Conservation (phyloP, 2,888 invertebrate species). For the Galeruca laticollis region DNA sequence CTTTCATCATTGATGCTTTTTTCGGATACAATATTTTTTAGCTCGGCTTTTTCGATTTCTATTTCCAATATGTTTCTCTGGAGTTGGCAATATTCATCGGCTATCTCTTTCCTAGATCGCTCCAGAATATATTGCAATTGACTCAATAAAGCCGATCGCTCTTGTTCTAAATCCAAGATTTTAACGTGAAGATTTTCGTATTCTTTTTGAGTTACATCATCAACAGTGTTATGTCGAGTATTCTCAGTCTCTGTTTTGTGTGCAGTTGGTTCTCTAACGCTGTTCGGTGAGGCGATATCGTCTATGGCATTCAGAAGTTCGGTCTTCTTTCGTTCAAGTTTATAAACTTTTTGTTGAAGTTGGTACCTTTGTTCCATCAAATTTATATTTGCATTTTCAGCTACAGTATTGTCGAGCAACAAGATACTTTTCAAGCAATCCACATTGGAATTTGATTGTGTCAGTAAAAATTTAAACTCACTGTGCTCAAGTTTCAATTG, state of each 20-base stretch:
- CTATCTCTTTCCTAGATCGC: constrained; percentile 50
- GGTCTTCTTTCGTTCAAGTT: constrained; percentile 49
- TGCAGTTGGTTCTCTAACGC: constrained; percentile 6
- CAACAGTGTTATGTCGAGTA: constrained; percentile 32
- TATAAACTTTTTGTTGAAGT: constrained; percentile 49
- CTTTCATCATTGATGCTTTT: neutral
- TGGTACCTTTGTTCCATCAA: constrained; percentile 47
- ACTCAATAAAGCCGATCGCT: constrained; percentile 47
- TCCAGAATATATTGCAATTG: constrained; percentile 51
- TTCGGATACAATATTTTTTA: constrained; percentile 11
- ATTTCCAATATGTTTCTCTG: constrained; percentile 50
- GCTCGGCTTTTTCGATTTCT: constrained; percentile 45
- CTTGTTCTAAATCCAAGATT: constrained; percentile 51
- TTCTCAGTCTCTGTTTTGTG: constrained; percentile 43
- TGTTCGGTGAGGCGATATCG: constrained; percentile 40
- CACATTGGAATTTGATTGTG: constrained; percentile 48
- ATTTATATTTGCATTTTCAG: constrained; percentile 31
- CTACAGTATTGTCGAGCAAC: constrained; percentile 42
- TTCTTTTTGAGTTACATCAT: constrained; percentile 44
- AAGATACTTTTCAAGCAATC: constrained; percentile 51
- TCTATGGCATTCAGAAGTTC: constrained; percentile 50
- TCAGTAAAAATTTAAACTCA: constrained; percentile 53
- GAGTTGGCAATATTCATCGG: constrained; percentile 48
- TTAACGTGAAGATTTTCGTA: constrained; percentile 48
- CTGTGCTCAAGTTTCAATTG: constrained; percentile 49